These are phyloP conservation scores for Strigops habroptila DNA, from an alignment of 2,113 vertebrate genomes.

Conservation along the genomic window DNA sequence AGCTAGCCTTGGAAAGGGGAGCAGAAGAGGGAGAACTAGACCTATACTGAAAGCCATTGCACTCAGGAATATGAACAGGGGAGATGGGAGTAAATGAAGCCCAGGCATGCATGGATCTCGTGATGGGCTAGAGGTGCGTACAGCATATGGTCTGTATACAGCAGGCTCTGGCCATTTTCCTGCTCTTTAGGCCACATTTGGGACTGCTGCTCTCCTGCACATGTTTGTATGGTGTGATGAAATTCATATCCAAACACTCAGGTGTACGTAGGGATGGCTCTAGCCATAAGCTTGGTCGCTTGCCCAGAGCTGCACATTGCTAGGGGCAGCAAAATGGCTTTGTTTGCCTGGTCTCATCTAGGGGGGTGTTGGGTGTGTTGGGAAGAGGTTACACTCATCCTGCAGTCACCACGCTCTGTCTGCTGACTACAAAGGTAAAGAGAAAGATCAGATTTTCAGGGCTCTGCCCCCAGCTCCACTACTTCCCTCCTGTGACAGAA, in stretches of 20 bases:
- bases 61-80: slow-evolving; percentile 24
- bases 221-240: neutral
- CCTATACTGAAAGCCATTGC: neutral
- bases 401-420: neutral
- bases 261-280: neutral
- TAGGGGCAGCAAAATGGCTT: neutral
- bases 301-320: neutral
- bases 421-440: neutral
- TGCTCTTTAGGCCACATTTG: neutral
- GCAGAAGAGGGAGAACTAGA: neutral
- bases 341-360: neutral
- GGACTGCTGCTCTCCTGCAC: neutral
- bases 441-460: neutral
- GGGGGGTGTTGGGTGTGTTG: neutral
- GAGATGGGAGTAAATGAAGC: neutral
- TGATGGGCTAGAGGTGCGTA: neutral
- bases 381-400: neutral
- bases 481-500: neutral
- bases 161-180: neutral
- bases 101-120: neutral
- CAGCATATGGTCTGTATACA: neutral
- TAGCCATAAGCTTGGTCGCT: rapidly evolving
- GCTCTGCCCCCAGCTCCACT: rapidly evolving
- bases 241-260: neutral
- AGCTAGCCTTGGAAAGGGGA: neutral